phyloP scores from a whole-genome alignment of 1,140 invertebrate species.

The Pseudomyrmex gracilis region DNA sequence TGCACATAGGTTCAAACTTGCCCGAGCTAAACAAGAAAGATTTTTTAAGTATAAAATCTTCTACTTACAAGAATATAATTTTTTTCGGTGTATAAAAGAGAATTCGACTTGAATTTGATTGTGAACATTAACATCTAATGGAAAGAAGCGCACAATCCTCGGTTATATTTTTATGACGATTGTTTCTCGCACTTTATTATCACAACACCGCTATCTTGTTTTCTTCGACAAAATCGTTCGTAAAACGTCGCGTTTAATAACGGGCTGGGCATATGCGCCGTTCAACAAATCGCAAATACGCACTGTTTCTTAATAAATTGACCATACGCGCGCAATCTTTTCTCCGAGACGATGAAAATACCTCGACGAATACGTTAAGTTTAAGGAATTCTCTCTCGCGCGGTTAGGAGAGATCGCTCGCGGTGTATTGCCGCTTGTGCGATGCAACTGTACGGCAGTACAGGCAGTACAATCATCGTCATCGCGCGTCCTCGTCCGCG shows the following conservation, averaged over 20 bases:
- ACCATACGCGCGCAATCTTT: slow-evolving; percentile 1
- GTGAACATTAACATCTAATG: background rate
- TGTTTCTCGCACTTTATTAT: background rate
- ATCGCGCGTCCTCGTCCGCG: background rate
- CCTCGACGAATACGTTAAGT: slow-evolving; percentile 6
- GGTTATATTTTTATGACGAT: background rate
- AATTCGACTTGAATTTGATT: background rate
- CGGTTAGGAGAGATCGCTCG: slow-evolving; percentile 17
- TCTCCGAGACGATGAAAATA: slow-evolving; percentile 37
- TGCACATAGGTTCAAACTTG: too few species aligned
- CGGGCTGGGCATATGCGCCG: background rate
- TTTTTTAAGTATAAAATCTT: too few species aligned
- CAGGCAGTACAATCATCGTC: too few species aligned
- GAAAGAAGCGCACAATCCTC: background rate
- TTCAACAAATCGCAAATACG: slow-evolving; percentile 20
- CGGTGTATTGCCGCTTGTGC: slow-evolving; percentile 34
- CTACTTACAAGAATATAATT: too few species aligned
- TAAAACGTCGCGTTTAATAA: background rate
- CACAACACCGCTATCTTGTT: background rate
- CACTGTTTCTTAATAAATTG: slow-evolving; percentile 34
- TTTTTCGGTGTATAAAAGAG: too few species aligned
- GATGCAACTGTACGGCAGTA: too few species aligned
- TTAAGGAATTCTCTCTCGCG: slow-evolving; percentile 27
- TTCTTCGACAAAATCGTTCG: background rate
- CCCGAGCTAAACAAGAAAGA: too few species aligned